These are phyloP conservation scores for Mus pahari DNA, from an alignment of 2,113 vertebrate species.

Conservation along the genomic window DNA sequence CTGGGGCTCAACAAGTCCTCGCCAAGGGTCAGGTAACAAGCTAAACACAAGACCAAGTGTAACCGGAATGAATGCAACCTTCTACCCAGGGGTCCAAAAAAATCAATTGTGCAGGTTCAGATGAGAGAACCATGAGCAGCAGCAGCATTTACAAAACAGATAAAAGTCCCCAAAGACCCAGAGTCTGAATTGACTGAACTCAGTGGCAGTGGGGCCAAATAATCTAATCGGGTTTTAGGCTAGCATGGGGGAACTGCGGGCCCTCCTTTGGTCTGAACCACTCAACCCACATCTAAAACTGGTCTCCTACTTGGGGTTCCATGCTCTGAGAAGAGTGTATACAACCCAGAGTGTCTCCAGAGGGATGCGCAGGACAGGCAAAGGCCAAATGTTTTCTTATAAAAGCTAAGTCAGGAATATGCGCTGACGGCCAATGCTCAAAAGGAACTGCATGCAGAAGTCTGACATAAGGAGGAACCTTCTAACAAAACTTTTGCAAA, in stretches of 20 bases:
- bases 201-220: conserved; percentile 1
- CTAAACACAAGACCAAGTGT: conserved; percentile 62
- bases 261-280: conserved; percentile 35
- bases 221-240: conserved; percentile 29
- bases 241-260: neutral
- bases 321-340: neutral
- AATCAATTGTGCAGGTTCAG: conserved; percentile 69
- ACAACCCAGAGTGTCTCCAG: neutral
- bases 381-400: neutral
- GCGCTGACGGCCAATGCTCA: conserved; percentile 10
- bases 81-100: conserved; percentile 48
- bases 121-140: conserved; percentile 65
- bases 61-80: conserved; percentile 54
- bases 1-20: conserved; percentile 14
- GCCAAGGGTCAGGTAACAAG: conserved; percentile 24
- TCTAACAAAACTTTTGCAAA: conserved; percentile 26
- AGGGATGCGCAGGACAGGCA: neutral
- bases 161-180: conserved; percentile 45
- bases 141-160: conserved; percentile 43
- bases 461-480: neutral
- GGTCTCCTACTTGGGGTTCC: neutral
- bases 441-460: neutral
- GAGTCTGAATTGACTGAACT: conserved; percentile 61
- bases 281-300: conserved; percentile 28
- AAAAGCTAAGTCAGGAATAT: neutral